A percentile compares a stretch with the other conserved stretches of the same genome.
phyloP scores from a whole-genome alignment of 2,113 vertebrate species.

The Nansenia antarctica region DNA sequence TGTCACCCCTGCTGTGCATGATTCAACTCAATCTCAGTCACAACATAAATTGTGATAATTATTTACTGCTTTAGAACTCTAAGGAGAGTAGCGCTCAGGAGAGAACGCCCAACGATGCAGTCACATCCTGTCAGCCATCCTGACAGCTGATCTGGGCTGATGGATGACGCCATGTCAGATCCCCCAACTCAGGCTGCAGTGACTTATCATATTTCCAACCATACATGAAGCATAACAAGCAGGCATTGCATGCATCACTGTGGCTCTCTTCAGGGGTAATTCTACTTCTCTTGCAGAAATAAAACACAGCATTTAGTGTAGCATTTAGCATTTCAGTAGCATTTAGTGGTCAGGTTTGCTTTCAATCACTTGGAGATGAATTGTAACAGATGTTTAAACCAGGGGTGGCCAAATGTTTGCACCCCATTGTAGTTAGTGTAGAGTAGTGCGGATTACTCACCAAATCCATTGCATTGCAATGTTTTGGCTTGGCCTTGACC shows the following conservation, averaged over 20 bases:
- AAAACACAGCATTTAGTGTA: no score
- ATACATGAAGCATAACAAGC: neutral
- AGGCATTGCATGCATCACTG: neutral
- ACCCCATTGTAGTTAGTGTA: no score
- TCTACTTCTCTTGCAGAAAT: neutral
- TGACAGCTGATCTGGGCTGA: slow-evolving; percentile 62
- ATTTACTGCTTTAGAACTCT: neutral
- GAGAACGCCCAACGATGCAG: neutral
- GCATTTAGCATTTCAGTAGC: no score
- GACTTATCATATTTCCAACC: slow-evolving; percentile 22
- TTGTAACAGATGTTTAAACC: no score
- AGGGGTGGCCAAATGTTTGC: no score
- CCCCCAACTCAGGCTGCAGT: neutral
- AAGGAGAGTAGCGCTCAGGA: neutral
- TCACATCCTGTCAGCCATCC: neutral
- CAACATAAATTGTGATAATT: neutral
- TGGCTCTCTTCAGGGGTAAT: neutral
- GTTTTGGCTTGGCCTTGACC: neutral
- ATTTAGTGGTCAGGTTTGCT: no score
- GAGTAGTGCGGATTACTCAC: no score
- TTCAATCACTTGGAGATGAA: no score
- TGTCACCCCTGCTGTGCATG: no score
- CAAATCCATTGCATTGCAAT: no score
- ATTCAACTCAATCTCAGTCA: neutral
- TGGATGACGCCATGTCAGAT: slow-evolving; percentile 52